Base-by-base conservation (phyloP, 2,888 invertebrate species). In the Dyspetes luteomarginatus region DNA sequence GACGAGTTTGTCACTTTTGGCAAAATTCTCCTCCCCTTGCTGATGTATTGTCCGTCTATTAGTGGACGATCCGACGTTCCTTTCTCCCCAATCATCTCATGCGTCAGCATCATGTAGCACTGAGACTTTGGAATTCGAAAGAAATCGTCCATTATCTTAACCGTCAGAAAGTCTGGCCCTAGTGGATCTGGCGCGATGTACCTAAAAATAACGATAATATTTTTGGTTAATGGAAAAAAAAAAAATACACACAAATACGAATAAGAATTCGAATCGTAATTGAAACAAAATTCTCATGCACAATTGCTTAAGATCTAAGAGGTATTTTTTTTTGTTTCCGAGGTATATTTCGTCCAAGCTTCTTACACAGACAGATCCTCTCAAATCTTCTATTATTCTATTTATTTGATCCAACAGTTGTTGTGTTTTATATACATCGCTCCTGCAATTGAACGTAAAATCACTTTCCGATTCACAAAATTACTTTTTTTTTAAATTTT, bases 151-250 rank as follows among this genome's bases (percentile, higher is more conserved):
- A 62, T 64, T 64, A 64, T 69, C 76, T 64, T 81, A 12, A 73
- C 78, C 68, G 64, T 73, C 17, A 58, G 77, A 81, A 72, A 81
- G 48, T 69, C 77, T 22, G 72, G 67, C 62, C 78, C 76, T 64
- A 75, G 67, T 15, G 80, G 81, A 67, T 82, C 77, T 50, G 74
- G 71, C 62, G 71, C 56, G 73, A 75, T 78, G 82, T 58, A 82
- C 80, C 82, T 82, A 81, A 81, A 82, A 80, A 82, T 74, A 82
- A 65, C 58, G 26, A 28, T 9, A 68, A 69, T 17, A 58, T 65
- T 64, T n/a, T 26, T 7, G 45, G 45, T 74, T 74, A 62, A 77
- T 72, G 36, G 12, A 12, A 36, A 7, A 36, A 36, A 36, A 36
- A 36, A 36, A n/a, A n/a, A n/a, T n/a, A 12, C 4, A 36, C 36